A percentile compares a stretch with the other conserved stretches of the same genome.
Evolutionary conservation across 2,113 vertebrate species (phyloP).

Genomic region (Puntigrus tetrazona): DNA sequence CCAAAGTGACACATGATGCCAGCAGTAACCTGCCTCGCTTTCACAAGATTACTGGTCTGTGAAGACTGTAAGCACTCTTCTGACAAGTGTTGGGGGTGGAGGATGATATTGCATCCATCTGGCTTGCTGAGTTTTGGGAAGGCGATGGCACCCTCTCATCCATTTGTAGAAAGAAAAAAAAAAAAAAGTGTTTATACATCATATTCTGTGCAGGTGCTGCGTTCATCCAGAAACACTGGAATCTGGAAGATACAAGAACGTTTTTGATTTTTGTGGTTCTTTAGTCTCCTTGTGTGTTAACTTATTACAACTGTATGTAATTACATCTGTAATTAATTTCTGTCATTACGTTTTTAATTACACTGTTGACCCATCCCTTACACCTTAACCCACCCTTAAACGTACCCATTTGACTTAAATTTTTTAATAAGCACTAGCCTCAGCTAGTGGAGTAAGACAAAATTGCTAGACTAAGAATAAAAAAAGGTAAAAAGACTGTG

Average conservation of each 20-base stretch:
- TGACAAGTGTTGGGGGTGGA: constrained; percentile 45
- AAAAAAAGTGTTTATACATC: constrained; percentile 1
- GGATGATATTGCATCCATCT: constrained; percentile 45
- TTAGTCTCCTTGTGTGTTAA: neutral
- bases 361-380: too few species aligned
- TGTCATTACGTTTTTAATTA: too few species aligned
- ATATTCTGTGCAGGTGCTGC: constrained; percentile 20
- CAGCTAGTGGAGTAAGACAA: neutral
- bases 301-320: too few species aligned
- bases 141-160: constrained; percentile 32
- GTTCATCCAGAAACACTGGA: neutral
- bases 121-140: constrained; percentile 36
- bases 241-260: neutral
- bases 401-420: too few species aligned
- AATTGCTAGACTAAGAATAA: neutral
- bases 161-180: neutral
- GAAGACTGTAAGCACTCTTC: constrained; percentile 47
- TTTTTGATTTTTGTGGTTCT: neutral
- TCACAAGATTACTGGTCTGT: constrained; percentile 52
- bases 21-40: constrained; percentile 51
- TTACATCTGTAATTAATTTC: too few species aligned
- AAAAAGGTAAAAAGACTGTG: neutral
- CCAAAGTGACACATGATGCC: constrained; percentile 38
- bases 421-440: too few species aligned
- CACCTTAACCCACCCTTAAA: too few species aligned